Percentiles rank a stretch among this genome's conserved stretches.
phyloP scores from a whole-genome alignment of 2,888 invertebrate species.

The Noctua pronuba region DNA sequence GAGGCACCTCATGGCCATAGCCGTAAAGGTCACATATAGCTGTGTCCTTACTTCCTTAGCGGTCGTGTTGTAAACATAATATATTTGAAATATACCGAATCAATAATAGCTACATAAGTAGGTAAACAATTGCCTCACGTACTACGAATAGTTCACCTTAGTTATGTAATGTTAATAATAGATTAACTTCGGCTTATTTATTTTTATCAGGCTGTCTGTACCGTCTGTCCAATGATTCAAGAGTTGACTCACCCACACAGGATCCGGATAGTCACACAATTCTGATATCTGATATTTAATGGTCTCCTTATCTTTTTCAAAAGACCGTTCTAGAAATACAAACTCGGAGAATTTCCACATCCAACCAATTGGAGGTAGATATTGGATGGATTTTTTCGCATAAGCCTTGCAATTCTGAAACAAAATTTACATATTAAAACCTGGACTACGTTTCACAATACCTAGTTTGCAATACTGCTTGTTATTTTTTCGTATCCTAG shows the following conservation, averaged over 20 bases:
- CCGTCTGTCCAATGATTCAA: slow-evolving; percentile 26
- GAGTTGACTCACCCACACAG: slow-evolving; percentile 93
- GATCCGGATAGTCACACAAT: slow-evolving; percentile 96
- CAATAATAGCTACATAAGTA: slow-evolving; percentile 2
- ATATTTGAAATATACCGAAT: slow-evolving; percentile 6
- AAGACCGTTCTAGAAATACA: slow-evolving; percentile 97
- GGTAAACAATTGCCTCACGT: slow-evolving; percentile 10
- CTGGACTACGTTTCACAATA: slow-evolving; percentile 13
- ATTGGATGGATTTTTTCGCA: slow-evolving; percentile 97
- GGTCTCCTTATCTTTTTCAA: slow-evolving; percentile 96
- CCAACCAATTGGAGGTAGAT: slow-evolving; percentile 98
- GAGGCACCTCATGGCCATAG: slow-evolving; percentile 4
- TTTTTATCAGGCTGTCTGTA: slow-evolving; percentile 28
- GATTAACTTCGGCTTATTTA: slow-evolving; percentile 42
- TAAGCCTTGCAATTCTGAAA: slow-evolving; percentile 98
- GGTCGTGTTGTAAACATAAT: not conserved
- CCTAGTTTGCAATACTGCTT: slow-evolving; percentile 1
- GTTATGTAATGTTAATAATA: slow-evolving; percentile 32
- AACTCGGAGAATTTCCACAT: slow-evolving; percentile 98
- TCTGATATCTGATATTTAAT: slow-evolving; percentile 95
- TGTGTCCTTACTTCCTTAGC: not conserved
- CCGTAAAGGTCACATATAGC: slow-evolving; percentile 2
- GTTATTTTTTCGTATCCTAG: not conserved
- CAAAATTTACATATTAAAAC: slow-evolving; percentile 40
- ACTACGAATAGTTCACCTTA: slow-evolving; percentile 2